phyloP scores from a whole-genome alignment of 2,797 vertebrate genomes.

The Notoglanidium macrostoma region DNA sequence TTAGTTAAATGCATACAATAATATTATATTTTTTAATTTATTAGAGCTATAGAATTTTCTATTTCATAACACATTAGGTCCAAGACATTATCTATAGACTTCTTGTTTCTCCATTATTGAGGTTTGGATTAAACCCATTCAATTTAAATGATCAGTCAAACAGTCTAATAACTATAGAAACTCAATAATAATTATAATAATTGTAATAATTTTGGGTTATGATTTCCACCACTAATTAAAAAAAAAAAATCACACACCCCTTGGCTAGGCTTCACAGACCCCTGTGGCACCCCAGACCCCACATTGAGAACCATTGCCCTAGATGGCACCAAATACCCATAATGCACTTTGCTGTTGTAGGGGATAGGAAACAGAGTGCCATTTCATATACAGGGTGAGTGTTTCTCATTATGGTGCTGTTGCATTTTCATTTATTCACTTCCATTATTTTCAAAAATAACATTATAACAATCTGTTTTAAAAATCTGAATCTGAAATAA shows the following conservation, averaged over 20 bases:
- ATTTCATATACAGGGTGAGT: neutral
- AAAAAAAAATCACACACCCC: neutral
- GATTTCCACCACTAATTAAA: neutral
- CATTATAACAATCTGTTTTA: neutral
- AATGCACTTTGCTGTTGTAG: neutral
- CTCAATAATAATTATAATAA: neutral
- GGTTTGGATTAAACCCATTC: neutral
- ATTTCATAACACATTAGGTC: neutral
- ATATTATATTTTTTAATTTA: neutral
- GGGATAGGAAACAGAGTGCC: neutral
- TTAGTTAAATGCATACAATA: neutral
- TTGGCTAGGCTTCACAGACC: neutral
- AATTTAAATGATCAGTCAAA: neutral
- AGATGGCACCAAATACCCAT: constrained; percentile 7
- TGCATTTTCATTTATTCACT: neutral
- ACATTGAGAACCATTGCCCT: neutral
- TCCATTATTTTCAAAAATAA: neutral
- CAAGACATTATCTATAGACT: neutral
- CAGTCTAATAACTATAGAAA: neutral
- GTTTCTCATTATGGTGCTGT: neutral
- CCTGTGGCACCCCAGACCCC: neutral
- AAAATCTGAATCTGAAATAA: neutral
- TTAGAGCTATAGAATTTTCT: neutral
- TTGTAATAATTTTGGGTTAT: neutral
- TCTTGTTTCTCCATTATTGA: neutral